Base-by-base conservation (phyloP, 2,113 vertebrate genomes). In the Bos indicus region DNA sequence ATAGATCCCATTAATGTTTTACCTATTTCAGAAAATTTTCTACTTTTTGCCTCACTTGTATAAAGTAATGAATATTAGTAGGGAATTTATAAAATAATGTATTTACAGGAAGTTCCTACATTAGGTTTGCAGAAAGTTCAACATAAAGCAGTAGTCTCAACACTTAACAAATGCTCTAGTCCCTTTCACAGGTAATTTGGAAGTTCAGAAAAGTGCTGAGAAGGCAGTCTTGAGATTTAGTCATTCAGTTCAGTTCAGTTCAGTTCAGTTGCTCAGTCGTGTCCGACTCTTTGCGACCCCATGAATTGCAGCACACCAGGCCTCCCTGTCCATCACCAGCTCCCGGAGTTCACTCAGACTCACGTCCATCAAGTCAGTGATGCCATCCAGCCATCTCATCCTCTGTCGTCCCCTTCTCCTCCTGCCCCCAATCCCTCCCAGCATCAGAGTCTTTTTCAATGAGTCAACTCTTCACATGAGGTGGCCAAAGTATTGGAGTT, bases 1-100 rank as follows among this genome's bases (percentile, higher is more conserved):
- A 85, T 93, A 96, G 98, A 98, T 97, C 91, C 84, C 95, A 98
- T 95, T 97, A 98, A 94, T 97, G 98, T 57, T 98, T 90, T 96
- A 43, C 57, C 97, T 98, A 94, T 54, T 98, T 96, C 57, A 54
- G 46, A 93, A 90, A 92, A 52, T 92, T 97, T 92, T 95, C 89
- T 97, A 98, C 78, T 89, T 88, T 82, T 57, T 85, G 90, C 95
- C 56, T 96, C 96, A 97, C 95, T 92, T 92, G 85, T 57, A 82
- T 92, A 95, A 67, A 23, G 54, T 59, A 98, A 97, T 25, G 8
- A 74, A 95, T 97, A 74, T 77, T 52, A 84, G 92, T 33, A 81
- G 89, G 85, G 54, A 59, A 46, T 13, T 89, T 91, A 88, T 19
- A 40, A 95, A 98, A 93, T 96, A 94, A 94, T 91, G 81, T 95